These are phyloP conservation scores for Phalacrocorax brasilianus DNA, from an alignment of 2,113 vertebrate genomes.

Conservation along the genomic window DNA sequence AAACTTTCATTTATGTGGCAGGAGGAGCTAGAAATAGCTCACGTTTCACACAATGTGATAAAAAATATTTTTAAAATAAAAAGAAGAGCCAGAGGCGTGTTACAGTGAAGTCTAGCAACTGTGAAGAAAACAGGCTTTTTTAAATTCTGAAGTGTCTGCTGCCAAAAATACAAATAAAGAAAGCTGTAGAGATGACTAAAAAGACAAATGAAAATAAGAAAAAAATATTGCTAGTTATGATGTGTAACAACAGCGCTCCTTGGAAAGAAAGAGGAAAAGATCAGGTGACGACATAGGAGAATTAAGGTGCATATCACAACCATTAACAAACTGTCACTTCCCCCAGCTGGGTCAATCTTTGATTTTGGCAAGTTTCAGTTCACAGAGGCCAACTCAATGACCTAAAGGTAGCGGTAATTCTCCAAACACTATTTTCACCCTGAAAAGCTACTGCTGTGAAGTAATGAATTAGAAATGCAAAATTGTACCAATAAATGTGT, in stretches of 20 bases:
- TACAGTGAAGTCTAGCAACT: conserved; percentile 2
- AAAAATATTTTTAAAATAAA: background rate
- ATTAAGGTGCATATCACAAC: background rate
- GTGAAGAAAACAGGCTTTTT: background rate
- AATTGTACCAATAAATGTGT: accelerated
- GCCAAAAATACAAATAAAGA: background rate
- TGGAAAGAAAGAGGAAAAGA: background rate
- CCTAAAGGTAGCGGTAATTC: background rate
- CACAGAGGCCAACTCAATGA: background rate
- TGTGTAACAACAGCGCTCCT: background rate
- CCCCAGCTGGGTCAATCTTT: background rate
- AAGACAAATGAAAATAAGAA: background rate
- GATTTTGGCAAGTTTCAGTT: background rate
- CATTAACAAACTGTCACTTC: background rate
- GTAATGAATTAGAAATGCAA: background rate
- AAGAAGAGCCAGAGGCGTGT: background rate
- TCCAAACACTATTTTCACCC: background rate
- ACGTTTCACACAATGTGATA: background rate
- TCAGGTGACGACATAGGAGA: background rate
- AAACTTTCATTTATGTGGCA: background rate
- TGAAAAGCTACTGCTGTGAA: background rate
- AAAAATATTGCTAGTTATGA: background rate
- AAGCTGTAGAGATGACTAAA: background rate
- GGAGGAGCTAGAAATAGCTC: background rate
- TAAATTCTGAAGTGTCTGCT: background rate